Evolutionary conservation across 2,113 vertebrate genomes (phyloP), one percentile per base, ranked within the genome.

Genomic region (Prunella himalayana): DNA sequence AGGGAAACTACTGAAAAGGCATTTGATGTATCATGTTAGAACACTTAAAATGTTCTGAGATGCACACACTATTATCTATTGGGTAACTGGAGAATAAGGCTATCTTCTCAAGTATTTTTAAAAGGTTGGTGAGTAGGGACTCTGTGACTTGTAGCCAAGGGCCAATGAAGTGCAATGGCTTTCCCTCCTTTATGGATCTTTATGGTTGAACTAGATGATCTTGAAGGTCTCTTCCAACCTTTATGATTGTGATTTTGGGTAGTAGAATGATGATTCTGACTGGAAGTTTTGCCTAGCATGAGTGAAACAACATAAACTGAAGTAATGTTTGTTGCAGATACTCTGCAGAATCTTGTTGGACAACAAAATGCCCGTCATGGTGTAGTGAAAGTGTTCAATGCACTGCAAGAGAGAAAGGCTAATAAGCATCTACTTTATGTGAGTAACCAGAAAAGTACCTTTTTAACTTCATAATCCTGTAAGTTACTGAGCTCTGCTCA

Each of bases 391-490:
- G 98, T 99, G 97, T 99, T 99, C 97, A 99, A 98, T 27, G 99
- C 98, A 1, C 95, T 99, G 88, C 99, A 99, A 98, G 99, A 99
- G 97, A 98, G 98, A 70, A 98, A 97, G 94, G 99, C 99, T 97
- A 99, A 99, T 98, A 99, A 99, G 95, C 99, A 99, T 95, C 98
- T 99, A 49, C 98, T 99, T 78, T 99, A 99, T 77, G 99, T 99
- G 98, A 99, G 99, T 97, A 92, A 82, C 16, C n/a, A 72, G 37
- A 59, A 79, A 41, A 73, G 15, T 9, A 51, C 33, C 64, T 45
- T 88, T 86, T 44, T 12, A 35, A 56, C 50, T 68, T 53, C 11
- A 57, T 59, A 33, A 31, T 86, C 35, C 15, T 45, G 3, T 54
- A 66, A 73, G 39, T 59, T 31, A 44, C 69, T 7, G 10, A 80